These are phyloP conservation scores for Passerina amoena DNA, from an alignment of 2,113 vertebrate genomes.

Conservation along the genomic window DNA sequence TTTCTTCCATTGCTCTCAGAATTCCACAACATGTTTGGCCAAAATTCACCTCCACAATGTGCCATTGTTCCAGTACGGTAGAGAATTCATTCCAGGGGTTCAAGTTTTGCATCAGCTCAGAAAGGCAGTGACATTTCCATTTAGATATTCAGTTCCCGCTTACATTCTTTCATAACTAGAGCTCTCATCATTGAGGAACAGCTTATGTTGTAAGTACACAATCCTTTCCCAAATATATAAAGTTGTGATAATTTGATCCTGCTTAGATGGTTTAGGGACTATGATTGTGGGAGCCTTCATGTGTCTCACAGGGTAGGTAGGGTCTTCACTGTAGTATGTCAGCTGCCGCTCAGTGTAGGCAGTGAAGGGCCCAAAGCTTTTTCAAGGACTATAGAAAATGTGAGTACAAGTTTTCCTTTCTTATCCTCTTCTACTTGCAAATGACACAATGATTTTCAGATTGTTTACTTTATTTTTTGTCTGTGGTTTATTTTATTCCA, in stretches of 20 bases:
- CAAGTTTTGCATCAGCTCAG: background rate
- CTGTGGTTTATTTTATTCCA: background rate
- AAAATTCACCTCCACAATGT: background rate
- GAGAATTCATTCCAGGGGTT: background rate
- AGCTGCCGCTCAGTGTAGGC: background rate
- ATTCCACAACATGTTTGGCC: background rate
- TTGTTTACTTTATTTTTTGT: background rate
- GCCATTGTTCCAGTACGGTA: background rate
- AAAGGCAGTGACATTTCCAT: background rate
- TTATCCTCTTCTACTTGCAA: background rate
- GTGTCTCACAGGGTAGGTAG: background rate
- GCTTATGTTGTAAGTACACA: background rate
- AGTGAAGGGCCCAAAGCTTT: background rate
- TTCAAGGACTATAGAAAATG: background rate
- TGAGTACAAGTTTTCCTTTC: background rate
- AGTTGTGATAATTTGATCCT: background rate
- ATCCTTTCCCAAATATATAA: background rate
- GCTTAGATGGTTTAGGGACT: background rate
- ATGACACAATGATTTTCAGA: background rate
- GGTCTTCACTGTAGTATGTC: background rate
- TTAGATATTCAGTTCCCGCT: background rate
- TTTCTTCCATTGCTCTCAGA: background rate
- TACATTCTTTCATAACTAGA: background rate
- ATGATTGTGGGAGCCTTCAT: background rate
- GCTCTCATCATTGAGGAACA: background rate